These are phyloP conservation scores for Pandemis corylana DNA, from an alignment of 2,888 invertebrate species.

Conservation along the genomic window DNA sequence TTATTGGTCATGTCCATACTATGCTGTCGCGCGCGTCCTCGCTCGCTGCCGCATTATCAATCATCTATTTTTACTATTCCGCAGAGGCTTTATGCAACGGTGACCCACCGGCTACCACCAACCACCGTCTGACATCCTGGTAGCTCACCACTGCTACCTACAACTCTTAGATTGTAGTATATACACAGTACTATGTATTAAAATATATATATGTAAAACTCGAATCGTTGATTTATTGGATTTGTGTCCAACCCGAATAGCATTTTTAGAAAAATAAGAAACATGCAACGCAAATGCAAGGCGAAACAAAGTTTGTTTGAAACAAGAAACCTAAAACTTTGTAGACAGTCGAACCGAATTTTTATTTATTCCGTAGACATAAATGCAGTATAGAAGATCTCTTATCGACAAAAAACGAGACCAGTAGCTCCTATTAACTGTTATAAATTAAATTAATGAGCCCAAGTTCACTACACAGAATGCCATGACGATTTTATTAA, in stretches of 20 bases:
- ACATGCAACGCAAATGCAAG: too few relatives aligned
- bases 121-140: background rate
- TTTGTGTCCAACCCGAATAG: too few relatives aligned
- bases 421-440: conserved; percentile 29
- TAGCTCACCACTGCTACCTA: background rate
- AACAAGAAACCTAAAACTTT: too few relatives aligned
- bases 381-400: conserved; percentile 5
- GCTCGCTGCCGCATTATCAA: conserved; percentile 75
- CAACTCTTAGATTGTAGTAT: too few relatives aligned
- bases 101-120: conserved; percentile 18
- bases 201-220: too few relatives aligned
- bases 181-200: too few relatives aligned
- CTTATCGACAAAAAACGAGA: conserved; percentile 11
- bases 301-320: background rate
- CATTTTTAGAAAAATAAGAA: too few relatives aligned
- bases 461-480: conserved; percentile 11
- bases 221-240: too few relatives aligned
- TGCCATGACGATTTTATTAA: conserved; percentile 52
- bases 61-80: conserved; percentile 68
- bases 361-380: too few relatives aligned
- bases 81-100: conserved; percentile 36
- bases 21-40: conserved; percentile 57
- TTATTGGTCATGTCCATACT: conserved; percentile 52
- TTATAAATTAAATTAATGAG: conserved; percentile 31
- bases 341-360: too few relatives aligned